Conservation (phyloP, 1,140 invertebrate genomes). For the Drosophila bocqueti region DNA sequence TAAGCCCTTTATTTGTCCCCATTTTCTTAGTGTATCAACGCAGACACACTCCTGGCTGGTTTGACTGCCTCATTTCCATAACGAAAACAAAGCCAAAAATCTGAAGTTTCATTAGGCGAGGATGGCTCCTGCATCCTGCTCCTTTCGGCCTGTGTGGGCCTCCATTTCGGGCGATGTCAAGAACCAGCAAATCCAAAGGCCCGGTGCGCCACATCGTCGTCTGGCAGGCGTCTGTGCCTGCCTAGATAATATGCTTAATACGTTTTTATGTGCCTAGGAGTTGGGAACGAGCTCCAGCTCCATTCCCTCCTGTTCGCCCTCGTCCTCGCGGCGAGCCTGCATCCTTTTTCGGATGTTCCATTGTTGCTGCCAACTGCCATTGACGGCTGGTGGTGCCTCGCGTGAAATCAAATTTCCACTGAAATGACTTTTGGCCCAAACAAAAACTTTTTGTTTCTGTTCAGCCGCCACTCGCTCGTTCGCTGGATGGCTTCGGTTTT, state of each 20-base stretch:
- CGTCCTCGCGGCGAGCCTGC: slow-evolving; percentile 1
- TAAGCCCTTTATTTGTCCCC: not conserved
- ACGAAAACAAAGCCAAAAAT: slow-evolving; percentile 73
- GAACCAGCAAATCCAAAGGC: slow-evolving; percentile 61
- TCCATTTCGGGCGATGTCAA: slow-evolving; percentile 67
- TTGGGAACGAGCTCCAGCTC: slow-evolving; percentile 5
- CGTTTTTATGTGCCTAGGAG: slow-evolving; percentile 73
- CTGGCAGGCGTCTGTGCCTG: slow-evolving; percentile 72
- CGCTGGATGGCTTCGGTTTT: slow-evolving; percentile 15
- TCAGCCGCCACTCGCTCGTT: slow-evolving; percentile 14
- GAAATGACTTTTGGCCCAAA: slow-evolving; percentile 70
- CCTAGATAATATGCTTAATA: slow-evolving; percentile 83
- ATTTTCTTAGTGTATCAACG: slow-evolving; percentile 7
- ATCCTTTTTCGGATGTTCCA: slow-evolving; percentile 47
- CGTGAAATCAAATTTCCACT: slow-evolving; percentile 83
- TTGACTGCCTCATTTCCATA: slow-evolving; percentile 75
- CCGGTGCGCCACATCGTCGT: slow-evolving; percentile 58
- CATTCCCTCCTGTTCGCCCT: not conserved
- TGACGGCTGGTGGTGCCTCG: slow-evolving; percentile 53
- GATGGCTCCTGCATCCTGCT: slow-evolving; percentile 21
- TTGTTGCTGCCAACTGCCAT: slow-evolving; percentile 77
- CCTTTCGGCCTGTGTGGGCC: slow-evolving; percentile 38
- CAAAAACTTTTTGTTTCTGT: slow-evolving; percentile 55
- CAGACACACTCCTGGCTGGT: slow-evolving; percentile 27
- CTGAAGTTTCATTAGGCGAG: slow-evolving; percentile 78